Conservation (phyloP, 2,113 vertebrate genomes). For the Polypterus bichir region DNA sequence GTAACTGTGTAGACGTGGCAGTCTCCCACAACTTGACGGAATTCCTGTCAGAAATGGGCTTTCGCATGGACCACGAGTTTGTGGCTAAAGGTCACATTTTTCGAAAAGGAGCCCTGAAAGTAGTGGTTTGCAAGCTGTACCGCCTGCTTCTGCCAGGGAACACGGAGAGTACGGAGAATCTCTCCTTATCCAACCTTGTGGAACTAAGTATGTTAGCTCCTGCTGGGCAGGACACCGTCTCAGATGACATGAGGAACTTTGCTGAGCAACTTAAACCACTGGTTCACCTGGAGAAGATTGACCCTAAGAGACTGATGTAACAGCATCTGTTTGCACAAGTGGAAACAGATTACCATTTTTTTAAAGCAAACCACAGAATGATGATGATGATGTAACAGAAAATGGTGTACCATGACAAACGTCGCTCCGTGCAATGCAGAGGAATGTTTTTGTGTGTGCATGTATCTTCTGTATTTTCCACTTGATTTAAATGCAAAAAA, state of each 20-base stretch:
- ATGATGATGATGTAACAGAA: no score
- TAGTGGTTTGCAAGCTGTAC: constrained; percentile 86
- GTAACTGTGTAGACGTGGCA: constrained; percentile 88
- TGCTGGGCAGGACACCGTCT: constrained; percentile 59
- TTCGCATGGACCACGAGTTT: constrained; percentile 96
- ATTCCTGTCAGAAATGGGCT: constrained; percentile 93
- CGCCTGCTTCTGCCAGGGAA: constrained; percentile 81
- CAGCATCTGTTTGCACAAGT: no score
- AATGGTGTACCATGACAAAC: no score
- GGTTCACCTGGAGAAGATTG: constrained; percentile 91
- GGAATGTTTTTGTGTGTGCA: no score
- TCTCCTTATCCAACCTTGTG: constrained; percentile 84
- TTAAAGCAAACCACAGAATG: no score
- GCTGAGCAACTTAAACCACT: constrained; percentile 90
- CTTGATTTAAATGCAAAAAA: no score
- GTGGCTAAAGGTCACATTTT: constrained; percentile 86
- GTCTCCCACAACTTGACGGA: constrained; percentile 84
- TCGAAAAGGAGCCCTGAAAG: constrained; percentile 85
- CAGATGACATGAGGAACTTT: constrained; percentile 92
- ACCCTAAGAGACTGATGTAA: constrained; percentile 77
- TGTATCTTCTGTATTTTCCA: no score
- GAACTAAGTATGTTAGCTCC: constrained; percentile 62
- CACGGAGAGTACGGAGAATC: constrained; percentile 79
- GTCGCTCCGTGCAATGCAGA: no score
- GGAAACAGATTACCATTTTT: no score